Evolutionary conservation across 1,140 invertebrate genomes (phyloP).

Genomic region (Macrobrachium rosenbergii): DNA sequence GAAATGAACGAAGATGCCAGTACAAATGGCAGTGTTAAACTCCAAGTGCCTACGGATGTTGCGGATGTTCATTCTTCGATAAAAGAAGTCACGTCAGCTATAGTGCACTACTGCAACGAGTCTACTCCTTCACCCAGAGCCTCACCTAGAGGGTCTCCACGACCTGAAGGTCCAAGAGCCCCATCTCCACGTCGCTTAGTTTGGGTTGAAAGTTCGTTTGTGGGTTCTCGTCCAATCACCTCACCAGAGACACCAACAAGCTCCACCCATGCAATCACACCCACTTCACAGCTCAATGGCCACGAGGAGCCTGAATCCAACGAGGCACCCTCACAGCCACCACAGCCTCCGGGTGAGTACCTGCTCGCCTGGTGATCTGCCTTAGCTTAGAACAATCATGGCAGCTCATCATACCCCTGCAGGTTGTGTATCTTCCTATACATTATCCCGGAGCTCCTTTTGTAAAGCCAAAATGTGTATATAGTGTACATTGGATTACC

Average conservation of each 20-base stretch:
- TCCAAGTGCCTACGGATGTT: slow-evolving; percentile 26
- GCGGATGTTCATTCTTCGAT: slow-evolving; percentile 84
- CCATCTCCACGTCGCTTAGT: slow-evolving; percentile 72
- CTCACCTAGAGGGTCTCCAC: slow-evolving; percentile 42
- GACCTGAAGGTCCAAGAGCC: slow-evolving; percentile 46
- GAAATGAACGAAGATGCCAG: slow-evolving; percentile 24
- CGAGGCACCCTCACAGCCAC: slow-evolving; percentile 38
- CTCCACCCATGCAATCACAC: slow-evolving; percentile 45
- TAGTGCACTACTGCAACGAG: slow-evolving; percentile 82
- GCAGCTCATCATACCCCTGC: not conserved
- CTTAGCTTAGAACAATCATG: not conserved
- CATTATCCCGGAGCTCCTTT: slow-evolving; percentile 16
- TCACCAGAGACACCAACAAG: slow-evolving; percentile 81
- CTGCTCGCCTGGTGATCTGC: slow-evolving; percentile 64
- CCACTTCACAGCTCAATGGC: slow-evolving; percentile 54
- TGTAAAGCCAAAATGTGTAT: slow-evolving; percentile 52
- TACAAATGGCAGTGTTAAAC: slow-evolving; percentile 35
- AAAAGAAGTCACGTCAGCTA: slow-evolving; percentile 92
- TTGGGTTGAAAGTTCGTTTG: slow-evolving; percentile 93
- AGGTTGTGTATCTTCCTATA: slow-evolving; percentile 13
- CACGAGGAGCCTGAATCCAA: slow-evolving; percentile 35
- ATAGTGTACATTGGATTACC: slow-evolving; percentile 48
- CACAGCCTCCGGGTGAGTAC: slow-evolving; percentile 66
- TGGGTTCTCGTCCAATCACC: slow-evolving; percentile 85
- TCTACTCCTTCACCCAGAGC: slow-evolving; percentile 54